These are phyloP conservation scores for Oeneis ivallda DNA, from an alignment of 2,888 invertebrate species.

Conservation along the genomic window DNA sequence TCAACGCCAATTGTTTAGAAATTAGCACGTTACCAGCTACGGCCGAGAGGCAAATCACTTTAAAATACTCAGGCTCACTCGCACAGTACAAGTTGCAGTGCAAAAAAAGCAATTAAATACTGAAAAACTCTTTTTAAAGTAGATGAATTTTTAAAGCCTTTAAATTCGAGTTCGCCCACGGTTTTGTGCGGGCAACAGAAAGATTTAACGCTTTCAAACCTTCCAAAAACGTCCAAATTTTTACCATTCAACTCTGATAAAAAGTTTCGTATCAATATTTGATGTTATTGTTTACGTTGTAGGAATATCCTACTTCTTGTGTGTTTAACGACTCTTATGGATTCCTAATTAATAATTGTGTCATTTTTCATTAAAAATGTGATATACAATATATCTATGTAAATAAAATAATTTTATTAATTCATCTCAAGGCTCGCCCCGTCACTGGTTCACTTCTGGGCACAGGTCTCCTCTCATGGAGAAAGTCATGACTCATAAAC, in stretches of 20 bases:
- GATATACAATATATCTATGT: too few species aligned
- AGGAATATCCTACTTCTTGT: not conserved
- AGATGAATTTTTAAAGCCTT: conserved; percentile 34
- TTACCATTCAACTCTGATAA: conserved; percentile 14
- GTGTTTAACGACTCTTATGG: too few species aligned
- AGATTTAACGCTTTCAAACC: conserved; percentile 30
- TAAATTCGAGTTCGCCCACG: conserved; percentile 32
- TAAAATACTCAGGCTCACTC: conserved; percentile 13
- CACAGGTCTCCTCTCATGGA: too few species aligned
- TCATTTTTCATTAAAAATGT: too few species aligned
- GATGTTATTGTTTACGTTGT: not conserved
- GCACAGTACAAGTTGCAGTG: not conserved
- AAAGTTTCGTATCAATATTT: conserved; percentile 9
- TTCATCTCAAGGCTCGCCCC: too few species aligned
- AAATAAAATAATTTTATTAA: too few species aligned
- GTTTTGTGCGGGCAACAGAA: conserved; percentile 34
- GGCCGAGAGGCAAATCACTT: conserved; percentile 1
- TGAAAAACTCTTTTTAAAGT: conserved; percentile 23
- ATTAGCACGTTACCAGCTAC: conserved; percentile 10
- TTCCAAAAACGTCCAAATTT: conserved; percentile 19
- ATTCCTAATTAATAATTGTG: too few species aligned
- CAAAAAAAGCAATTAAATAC: conserved; percentile 18
- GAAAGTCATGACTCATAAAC: too few species aligned
- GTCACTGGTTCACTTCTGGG: too few species aligned
- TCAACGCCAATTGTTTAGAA: not conserved